These are phyloP conservation scores for rabbit (Oryctolagus cuniculus) DNA, from an alignment of 2,113 vertebrate genomes.

Conservation along the genomic window DNA sequence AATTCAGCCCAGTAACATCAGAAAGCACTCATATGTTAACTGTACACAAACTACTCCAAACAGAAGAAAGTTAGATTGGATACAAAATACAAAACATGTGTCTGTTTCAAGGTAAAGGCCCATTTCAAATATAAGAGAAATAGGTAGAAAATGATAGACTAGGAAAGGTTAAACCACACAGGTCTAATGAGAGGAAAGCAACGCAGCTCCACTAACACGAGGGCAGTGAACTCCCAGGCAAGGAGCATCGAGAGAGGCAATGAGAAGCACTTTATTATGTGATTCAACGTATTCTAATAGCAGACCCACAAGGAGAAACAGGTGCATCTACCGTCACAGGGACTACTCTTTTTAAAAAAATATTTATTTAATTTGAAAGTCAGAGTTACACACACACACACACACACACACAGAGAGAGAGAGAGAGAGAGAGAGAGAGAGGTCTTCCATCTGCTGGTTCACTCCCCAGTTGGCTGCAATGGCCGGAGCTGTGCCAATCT, in stretches of 20 bases:
- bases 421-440: no score
- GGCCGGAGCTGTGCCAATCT: no score
- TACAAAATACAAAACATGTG: background rate
- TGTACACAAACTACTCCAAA: background rate
- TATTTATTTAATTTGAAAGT: no score
- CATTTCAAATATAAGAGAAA: background rate
- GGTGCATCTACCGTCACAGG: background rate
- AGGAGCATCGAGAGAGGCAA: background rate
- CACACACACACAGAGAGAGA: no score
- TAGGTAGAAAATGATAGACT: background rate
- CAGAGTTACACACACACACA: no score
- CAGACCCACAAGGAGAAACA: background rate
- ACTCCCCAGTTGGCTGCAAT: no score
- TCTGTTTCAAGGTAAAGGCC: background rate
- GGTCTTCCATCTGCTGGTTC: no score
- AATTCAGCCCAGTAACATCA: background rate
- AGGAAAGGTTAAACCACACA: background rate
- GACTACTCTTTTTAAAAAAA: background rate
- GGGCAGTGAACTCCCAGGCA: background rate
- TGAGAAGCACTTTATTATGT: background rate
- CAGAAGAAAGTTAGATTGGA: background rate
- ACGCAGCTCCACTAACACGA: background rate
- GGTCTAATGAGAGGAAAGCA: background rate
- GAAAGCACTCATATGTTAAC: background rate
- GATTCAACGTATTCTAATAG: background rate